Base-by-base conservation (phyloP, 2,113 vertebrate genomes). In the Numida meleagris region DNA sequence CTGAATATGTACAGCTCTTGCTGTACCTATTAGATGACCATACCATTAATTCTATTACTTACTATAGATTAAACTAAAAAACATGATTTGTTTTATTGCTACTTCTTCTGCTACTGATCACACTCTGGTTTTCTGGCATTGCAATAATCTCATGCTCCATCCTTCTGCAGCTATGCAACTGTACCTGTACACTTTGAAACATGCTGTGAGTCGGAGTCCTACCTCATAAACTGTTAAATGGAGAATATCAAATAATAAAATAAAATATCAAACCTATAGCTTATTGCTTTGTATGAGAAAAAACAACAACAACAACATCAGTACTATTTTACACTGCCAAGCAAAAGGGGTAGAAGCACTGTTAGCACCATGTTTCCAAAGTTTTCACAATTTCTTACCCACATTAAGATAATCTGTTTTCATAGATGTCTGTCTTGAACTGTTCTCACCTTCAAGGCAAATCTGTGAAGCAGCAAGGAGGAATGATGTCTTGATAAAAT, bases 311-410 rank as follows among this genome's bases (percentile, higher is more conserved):
- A n/a, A n/a, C n/a, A 50, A 55, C 17, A 48, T 62, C 63, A 70
- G 23, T 36, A 16, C 6, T 63, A 24, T 65, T 86, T 81, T 75
- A 59, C 43, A 24, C 50, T 91, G 72, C 59, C 46, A 77, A 85
- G 62, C 5, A 70, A 77, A 76, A 36, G 55, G 42, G 46, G 59
- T 24, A 84, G 23, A 73, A 12, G 57, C 78, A 10, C 36, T n/a
- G 19, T n/a, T 79, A 51, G 67, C 89, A 38, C 36, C 0, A n/a
- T 1, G 5, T 63, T 74, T 63, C 21, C 38, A 61, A 25, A 25
- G 55, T 82, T 82, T 93, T 86, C 75, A 58, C 50, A 4, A 10
- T 93, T 94, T 94, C 34, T 89, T 89, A 59, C 59, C 74, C 90
- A n/a, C 20, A 7, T 31, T 78, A 50, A 59, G 36, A 50, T 67